Percentiles rank a stretch among this genome's conserved stretches.
These are phyloP conservation scores for Siniperca obscura DNA, from an alignment of 2,797 vertebrate genomes.

Conservation along the genomic window DNA sequence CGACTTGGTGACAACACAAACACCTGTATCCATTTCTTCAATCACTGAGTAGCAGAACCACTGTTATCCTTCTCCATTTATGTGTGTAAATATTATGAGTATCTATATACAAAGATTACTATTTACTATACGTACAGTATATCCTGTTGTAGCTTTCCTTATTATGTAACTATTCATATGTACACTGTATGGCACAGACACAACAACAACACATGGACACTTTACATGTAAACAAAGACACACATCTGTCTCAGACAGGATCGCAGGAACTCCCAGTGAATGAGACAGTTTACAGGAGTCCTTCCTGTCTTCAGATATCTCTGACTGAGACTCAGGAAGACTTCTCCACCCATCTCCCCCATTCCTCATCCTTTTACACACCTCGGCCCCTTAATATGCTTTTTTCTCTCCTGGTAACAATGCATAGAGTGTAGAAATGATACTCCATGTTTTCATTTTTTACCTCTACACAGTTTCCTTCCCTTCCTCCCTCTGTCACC, in stretches of 20 bases:
- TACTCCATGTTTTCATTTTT: constrained; percentile 51
- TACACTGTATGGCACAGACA: not conserved
- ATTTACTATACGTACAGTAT: constrained; percentile 2
- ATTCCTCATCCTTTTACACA: constrained; percentile 60
- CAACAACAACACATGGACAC: constrained; percentile 12
- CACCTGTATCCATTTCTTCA: constrained; percentile 27
- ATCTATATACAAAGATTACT: constrained; percentile 37
- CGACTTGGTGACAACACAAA: not conserved
- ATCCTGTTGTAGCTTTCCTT: constrained; percentile 23
- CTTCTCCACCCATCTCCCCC: constrained; percentile 53
- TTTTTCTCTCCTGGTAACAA: constrained; percentile 31
- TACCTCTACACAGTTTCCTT: constrained; percentile 26
- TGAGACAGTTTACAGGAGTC: constrained; percentile 75
- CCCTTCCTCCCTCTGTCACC: constrained; percentile 6
- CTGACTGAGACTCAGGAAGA: constrained; percentile 79
- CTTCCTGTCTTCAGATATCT: constrained; percentile 77
- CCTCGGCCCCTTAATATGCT: constrained; percentile 8
- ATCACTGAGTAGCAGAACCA: not conserved
- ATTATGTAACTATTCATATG: not conserved
- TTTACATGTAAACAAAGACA: constrained; percentile 27
- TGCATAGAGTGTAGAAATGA: constrained; percentile 17
- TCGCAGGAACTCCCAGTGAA: constrained; percentile 68
- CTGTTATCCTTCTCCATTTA: constrained; percentile 31
- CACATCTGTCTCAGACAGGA: constrained; percentile 41
- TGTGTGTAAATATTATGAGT: constrained; percentile 59